Percentiles rank a stretch among this genome's conserved stretches.
phyloP scores from a whole-genome alignment of 2,888 invertebrate genomes.

The Stramonita haemastoma region DNA sequence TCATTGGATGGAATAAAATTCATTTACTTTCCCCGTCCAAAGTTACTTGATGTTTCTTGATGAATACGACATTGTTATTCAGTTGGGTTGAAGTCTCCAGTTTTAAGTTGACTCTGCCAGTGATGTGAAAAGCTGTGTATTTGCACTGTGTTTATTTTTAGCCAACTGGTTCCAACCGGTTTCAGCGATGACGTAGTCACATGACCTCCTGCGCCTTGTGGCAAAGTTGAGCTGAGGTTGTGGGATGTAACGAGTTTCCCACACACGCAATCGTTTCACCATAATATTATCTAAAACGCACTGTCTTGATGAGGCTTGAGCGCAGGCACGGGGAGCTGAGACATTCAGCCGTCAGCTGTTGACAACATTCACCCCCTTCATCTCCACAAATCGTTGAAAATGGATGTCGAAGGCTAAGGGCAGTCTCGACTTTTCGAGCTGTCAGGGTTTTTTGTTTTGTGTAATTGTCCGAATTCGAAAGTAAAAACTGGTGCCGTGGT shows the following conservation, averaged over 20 bases:
- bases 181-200: not conserved
- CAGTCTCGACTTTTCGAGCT: constrained; percentile 32
- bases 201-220: not conserved
- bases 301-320: too few species aligned
- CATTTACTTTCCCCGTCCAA: not conserved
- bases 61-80: not conserved
- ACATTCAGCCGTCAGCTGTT: not conserved
- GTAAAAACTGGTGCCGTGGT: not conserved
- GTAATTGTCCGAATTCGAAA: constrained; percentile 2
- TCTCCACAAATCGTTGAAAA: constrained; percentile 24
- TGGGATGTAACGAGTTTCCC: not conserved
- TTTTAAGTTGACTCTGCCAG: not conserved
- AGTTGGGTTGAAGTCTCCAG: not conserved
- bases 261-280: too few species aligned
- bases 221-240: not conserved
- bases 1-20: not conserved
- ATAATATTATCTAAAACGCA: too few species aligned
- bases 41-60: not conserved
- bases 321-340: too few species aligned
- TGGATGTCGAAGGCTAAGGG: constrained; percentile 35
- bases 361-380: not conserved
- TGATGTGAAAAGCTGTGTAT: not conserved
- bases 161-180: constrained; percentile 38
- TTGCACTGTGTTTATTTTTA: not conserved
- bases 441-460: not conserved